Percentiles rank a stretch among this genome's conserved stretches.
These are phyloP conservation scores for Pollicipes pollicipes DNA, from an alignment of 1,140 invertebrate genomes.

Conservation along the genomic window DNA sequence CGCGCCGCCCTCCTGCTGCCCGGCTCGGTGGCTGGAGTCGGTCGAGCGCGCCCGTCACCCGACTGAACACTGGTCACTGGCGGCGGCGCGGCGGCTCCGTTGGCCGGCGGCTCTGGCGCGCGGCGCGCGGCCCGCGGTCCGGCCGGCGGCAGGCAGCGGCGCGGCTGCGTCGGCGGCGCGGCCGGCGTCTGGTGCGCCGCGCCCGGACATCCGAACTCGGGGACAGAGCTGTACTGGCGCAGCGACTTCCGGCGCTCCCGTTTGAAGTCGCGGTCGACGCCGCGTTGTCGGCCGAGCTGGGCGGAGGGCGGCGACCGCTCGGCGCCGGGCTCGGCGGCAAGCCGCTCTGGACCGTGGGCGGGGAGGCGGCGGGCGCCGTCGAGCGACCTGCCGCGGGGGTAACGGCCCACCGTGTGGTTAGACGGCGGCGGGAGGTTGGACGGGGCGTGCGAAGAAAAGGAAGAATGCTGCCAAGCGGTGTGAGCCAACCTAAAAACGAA, in stretches of 20 bases:
- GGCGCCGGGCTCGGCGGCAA: no score
- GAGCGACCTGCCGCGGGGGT: neutral
- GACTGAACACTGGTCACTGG: no score
- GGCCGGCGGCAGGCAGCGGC: neutral
- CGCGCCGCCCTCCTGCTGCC: no score
- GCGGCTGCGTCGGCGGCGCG: neutral
- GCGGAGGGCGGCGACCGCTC: neutral
- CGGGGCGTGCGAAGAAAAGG: conserved; percentile 1
- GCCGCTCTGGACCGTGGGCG: no score
- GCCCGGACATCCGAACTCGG: neutral
- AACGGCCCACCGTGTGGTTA: neutral
- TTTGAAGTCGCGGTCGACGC: neutral
- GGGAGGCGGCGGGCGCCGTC: neutral
- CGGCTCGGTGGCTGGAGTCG: no score
- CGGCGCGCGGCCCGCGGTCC: no score
- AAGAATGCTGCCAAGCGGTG: conserved; percentile 6
- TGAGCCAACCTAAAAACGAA: neutral
- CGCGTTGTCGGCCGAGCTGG: neutral
- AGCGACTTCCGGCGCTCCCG: neutral
- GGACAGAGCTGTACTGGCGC: neutral
- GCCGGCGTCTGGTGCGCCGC: no score
- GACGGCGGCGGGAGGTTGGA: neutral
- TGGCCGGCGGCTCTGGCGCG: no score
- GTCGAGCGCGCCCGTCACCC: no score
- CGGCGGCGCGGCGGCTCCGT: no score